A percentile compares a stretch with the other conserved stretches of the same genome.
Evolutionary conservation across 2,797 vertebrate species (phyloP).

Genomic region (Coccyzus lansbergi): DNA sequence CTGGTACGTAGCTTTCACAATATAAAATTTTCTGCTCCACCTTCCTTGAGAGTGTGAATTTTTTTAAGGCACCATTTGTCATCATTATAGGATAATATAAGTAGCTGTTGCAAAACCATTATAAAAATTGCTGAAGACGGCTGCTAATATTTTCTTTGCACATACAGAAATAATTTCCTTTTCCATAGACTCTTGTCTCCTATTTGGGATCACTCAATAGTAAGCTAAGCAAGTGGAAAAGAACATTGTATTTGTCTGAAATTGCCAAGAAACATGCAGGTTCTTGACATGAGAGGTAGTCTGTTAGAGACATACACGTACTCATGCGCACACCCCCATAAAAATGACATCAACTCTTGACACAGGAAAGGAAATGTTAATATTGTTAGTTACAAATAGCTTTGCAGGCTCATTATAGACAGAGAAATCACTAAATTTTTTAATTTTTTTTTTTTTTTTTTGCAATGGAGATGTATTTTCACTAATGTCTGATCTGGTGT

Average conservation of each 20-base stretch:
- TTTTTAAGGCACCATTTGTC: constrained; percentile 78
- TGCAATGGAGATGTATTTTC: not conserved
- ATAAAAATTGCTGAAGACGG: constrained; percentile 87
- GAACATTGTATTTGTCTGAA: constrained; percentile 50
- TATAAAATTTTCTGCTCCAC: not conserved
- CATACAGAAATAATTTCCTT: constrained; percentile 79
- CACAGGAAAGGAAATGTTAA: not conserved
- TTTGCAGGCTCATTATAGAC: not conserved
- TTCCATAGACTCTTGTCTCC: constrained; percentile 43
- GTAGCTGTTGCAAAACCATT: constrained; percentile 83
- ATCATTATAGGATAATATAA: constrained; percentile 83
- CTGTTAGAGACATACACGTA: not conserved
- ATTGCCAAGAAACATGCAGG: constrained; percentile 29
- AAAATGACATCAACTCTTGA: not conserved
- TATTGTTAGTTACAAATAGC: not conserved
- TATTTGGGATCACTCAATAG: constrained; percentile 67
- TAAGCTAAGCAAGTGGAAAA: constrained; percentile 59
- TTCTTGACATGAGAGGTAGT: not conserved
- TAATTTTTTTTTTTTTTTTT: not conserved
- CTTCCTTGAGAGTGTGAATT: constrained; percentile 25
- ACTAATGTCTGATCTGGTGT: not conserved
- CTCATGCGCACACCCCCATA: not conserved
- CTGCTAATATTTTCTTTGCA: constrained; percentile 84
- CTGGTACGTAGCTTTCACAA: not conserved
- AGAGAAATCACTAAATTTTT: not conserved